These are phyloP conservation scores for Drosophila nigricruria DNA, from an alignment of 2,888 invertebrate species.

Conservation along the genomic window DNA sequence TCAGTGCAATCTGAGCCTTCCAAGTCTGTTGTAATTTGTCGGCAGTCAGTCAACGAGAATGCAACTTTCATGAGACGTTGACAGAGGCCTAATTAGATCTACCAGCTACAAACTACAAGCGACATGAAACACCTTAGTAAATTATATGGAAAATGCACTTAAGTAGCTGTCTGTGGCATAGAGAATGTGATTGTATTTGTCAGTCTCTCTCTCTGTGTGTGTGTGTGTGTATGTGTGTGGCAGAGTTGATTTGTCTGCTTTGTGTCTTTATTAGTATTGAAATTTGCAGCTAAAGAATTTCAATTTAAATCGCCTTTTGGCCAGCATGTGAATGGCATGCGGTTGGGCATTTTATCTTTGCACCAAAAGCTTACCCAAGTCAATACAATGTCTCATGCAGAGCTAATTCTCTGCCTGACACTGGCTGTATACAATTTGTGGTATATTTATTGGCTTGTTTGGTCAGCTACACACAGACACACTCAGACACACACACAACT, in stretches of 20 bases:
- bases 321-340: slow-evolving; percentile 68
- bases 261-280: slow-evolving; percentile 34
- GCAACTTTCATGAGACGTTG: slow-evolving; percentile 67
- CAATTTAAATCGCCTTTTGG: slow-evolving; percentile 79
- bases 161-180: slow-evolving; percentile 27
- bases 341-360: slow-evolving; percentile 64
- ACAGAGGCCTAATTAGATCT: slow-evolving; percentile 72
- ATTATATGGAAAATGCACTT: slow-evolving; percentile 41
- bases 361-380: slow-evolving; percentile 58
- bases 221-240: slow-evolving; percentile 19
- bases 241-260: slow-evolving; percentile 27
- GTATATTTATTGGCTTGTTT: slow-evolving; percentile 81
- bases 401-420: slow-evolving; percentile 57
- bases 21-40: slow-evolving; percentile 61
- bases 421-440: slow-evolving; percentile 80
- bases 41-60: slow-evolving; percentile 54
- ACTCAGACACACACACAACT: slow-evolving; percentile 1
- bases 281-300: slow-evolving; percentile 63
- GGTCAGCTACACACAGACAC: slow-evolving; percentile 50
- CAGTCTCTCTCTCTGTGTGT: background rate
- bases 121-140: slow-evolving; percentile 35
- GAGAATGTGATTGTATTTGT: slow-evolving; percentile 18
- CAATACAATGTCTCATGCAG: slow-evolving; percentile 65
- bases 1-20: slow-evolving; percentile 44
- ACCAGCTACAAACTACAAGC: slow-evolving; percentile 23